These are phyloP conservation scores for Pheosia gnoma DNA, from an alignment of 2,888 invertebrate species.

Conservation along the genomic window DNA sequence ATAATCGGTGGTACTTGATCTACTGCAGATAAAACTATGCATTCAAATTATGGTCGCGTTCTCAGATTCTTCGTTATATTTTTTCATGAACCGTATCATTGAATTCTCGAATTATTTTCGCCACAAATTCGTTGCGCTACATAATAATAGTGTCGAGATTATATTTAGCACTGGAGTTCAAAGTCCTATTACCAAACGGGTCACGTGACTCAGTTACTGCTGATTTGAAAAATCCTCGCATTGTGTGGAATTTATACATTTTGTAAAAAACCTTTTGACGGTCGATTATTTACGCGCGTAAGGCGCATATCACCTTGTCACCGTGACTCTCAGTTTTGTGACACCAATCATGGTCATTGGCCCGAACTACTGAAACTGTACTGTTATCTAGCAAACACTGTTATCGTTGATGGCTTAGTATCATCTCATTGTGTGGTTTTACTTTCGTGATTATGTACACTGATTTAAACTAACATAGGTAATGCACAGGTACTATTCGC, in stretches of 20 bases:
- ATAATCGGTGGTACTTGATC: too few species aligned
- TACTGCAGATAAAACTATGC: too few species aligned
- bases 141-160: background rate
- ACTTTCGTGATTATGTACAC: too few species aligned
- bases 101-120: background rate
- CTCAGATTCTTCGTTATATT: too few species aligned
- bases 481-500: too few species aligned
- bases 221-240: background rate
- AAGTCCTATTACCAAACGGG: background rate
- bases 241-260: background rate
- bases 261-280: slow-evolving; percentile 9
- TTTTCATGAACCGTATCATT: background rate
- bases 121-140: background rate
- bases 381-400: slow-evolving; percentile 47
- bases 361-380: slow-evolving; percentile 52
- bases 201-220: background rate
- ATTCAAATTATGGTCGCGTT: too few species aligned
- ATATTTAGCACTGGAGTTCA: background rate
- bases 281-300: slow-evolving; percentile 19
- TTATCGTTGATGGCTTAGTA: slow-evolving; percentile 25
- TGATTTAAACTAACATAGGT: too few species aligned
- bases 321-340: slow-evolving; percentile 57
- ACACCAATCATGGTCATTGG: slow-evolving; percentile 62
- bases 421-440: background rate
- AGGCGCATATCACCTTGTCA: slow-evolving; percentile 50